phyloP scores from a whole-genome alignment of 2,797 vertebrate species.

The Botia kubotai region DNA sequence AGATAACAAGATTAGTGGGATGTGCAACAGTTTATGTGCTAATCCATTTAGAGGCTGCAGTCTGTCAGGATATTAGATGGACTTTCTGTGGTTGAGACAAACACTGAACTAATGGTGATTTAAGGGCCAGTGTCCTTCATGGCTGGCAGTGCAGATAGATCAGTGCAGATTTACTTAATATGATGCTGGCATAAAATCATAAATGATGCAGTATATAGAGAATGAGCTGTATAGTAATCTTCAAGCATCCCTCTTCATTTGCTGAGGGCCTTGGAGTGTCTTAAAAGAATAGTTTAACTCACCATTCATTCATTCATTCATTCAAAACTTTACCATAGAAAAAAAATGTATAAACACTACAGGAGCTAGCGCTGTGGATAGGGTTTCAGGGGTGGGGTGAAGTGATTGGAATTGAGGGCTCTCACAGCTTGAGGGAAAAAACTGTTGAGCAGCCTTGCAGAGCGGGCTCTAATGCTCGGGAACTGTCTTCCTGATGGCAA shows the following conservation, averaged over 20 bases:
- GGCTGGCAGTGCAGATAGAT: constrained; percentile 2
- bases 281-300: background rate
- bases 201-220: background rate
- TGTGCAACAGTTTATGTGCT: constrained; percentile 36
- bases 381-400: no score
- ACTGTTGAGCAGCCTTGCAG: no score
- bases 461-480: no score
- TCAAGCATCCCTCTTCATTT: background rate
- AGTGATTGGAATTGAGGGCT: no score
- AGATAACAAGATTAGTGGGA: constrained; percentile 45
- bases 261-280: background rate
- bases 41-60: constrained; percentile 40
- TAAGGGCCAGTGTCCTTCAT: constrained; percentile 23
- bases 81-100: constrained; percentile 28
- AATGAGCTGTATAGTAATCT: background rate
- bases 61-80: constrained; percentile 32
- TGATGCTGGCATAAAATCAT: background rate
- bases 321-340: no score
- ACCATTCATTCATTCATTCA: no score
- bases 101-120: constrained; percentile 11
- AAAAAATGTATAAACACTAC: no score
- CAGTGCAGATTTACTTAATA: background rate
- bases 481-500: no score
- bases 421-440: no score
- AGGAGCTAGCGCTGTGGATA: no score